Percentiles rank a stretch among this genome's conserved stretches.
These are phyloP conservation scores for Malacosoma neustria DNA, from an alignment of 2,888 invertebrate species.

Conservation along the genomic window DNA sequence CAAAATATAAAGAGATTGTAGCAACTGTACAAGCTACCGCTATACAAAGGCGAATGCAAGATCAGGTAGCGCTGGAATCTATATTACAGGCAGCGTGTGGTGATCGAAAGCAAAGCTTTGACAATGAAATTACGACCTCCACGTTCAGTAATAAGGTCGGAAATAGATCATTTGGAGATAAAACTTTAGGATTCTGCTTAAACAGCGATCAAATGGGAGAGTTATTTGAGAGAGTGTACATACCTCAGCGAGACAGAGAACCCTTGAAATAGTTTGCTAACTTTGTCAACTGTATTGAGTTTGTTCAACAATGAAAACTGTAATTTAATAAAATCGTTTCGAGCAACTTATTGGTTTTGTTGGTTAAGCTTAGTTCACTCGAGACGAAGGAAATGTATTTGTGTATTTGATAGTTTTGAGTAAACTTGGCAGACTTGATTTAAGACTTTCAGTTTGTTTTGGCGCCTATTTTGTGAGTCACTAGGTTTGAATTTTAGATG, in stretches of 20 bases:
- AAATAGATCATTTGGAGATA: constrained; percentile 38
- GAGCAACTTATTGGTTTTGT: neutral
- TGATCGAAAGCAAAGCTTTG: constrained; percentile 31
- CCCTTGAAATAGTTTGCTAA: constrained; percentile 17
- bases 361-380: neutral
- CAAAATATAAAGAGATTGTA: constrained; percentile 58
- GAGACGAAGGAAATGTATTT: neutral
- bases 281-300: neutral
- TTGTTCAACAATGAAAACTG: neutral
- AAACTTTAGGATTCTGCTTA: constrained; percentile 43
- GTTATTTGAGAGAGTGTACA: constrained; percentile 50
- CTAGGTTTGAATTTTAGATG: neutral
- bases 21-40: constrained; percentile 59
- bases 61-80: constrained; percentile 51
- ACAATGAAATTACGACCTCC: constrained; percentile 32
- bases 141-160: constrained; percentile 33
- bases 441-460: neutral
- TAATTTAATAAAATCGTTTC: neutral
- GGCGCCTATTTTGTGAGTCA: too few relatives aligned
- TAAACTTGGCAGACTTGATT: neutral
- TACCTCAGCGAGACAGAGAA: constrained; percentile 51
- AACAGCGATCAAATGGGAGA: constrained; percentile 47
- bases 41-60: constrained; percentile 54
- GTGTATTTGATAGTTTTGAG: neutral
- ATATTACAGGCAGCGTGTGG: constrained; percentile 47